A percentile compares a stretch with the other conserved stretches of the same genome.
These are phyloP conservation scores for Misgurnus anguillicaudatus DNA, from an alignment of 2,113 vertebrate genomes.

Conservation along the genomic window DNA sequence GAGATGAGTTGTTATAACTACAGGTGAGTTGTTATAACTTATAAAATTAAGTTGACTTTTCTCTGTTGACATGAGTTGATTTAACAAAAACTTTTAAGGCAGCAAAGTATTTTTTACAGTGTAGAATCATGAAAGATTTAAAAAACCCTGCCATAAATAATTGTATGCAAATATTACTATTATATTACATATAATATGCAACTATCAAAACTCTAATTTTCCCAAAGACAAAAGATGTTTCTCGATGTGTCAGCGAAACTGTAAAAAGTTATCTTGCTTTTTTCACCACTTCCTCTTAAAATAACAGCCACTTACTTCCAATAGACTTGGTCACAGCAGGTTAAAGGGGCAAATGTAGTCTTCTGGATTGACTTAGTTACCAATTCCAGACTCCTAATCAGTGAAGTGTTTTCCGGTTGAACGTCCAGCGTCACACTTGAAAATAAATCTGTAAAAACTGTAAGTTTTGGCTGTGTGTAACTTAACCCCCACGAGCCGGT, in stretches of 20 bases:
- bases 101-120: too few species aligned
- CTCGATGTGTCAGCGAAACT: neutral
- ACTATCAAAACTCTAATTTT: too few species aligned
- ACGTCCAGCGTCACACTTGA: neutral
- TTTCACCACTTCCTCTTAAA: neutral
- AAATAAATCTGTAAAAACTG: slow-evolving; percentile 33
- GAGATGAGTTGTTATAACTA: too few species aligned
- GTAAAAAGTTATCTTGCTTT: neutral
- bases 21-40: too few species aligned
- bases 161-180: neutral
- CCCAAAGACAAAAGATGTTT: too few species aligned
- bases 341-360: slow-evolving; percentile 18
- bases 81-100: too few species aligned
- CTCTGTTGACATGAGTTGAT: too few species aligned
- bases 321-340: slow-evolving; percentile 42
- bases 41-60: too few species aligned
- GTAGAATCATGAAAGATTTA: too few species aligned
- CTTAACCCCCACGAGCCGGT: slow-evolving; percentile 62
- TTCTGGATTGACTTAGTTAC: slow-evolving; percentile 6
- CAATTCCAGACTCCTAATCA: slow-evolving; percentile 10
- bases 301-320: slow-evolving; percentile 51
- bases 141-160: neutral
- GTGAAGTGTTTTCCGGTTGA: neutral
- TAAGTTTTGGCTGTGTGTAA: slow-evolving; percentile 61
- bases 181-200: neutral